A percentile compares a stretch with the other conserved stretches of the same genome.
Conservation (phyloP, 2,888 invertebrate genomes). For the Erpobdella octoculata region DNA sequence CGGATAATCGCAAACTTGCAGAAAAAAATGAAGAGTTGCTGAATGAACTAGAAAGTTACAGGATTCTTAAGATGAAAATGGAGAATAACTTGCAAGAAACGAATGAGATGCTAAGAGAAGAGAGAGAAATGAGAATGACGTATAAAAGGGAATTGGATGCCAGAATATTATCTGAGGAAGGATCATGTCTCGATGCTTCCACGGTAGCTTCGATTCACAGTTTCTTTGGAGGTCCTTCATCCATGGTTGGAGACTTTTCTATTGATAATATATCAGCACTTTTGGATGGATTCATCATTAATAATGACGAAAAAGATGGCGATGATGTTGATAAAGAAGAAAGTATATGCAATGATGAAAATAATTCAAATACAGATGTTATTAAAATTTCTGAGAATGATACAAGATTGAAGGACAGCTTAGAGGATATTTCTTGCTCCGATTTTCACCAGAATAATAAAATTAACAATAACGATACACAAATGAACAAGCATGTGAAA, state of each 20-base stretch:
- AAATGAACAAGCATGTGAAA: background rate
- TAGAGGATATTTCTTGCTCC: background rate
- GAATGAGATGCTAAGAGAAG: conserved; percentile 13
- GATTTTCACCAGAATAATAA: background rate
- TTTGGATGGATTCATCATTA: conserved; percentile 2
- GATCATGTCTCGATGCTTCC: background rate
- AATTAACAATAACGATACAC: background rate
- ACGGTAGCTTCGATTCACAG: background rate
- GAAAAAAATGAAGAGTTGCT: background rate
- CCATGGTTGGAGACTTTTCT: conserved; percentile 2
- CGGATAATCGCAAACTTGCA: background rate
- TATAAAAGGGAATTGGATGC: conserved; percentile 2
- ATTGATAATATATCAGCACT: conserved; percentile 16
- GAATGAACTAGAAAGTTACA: background rate
- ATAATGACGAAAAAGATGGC: conserved; percentile 4
- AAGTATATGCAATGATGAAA: background rate
- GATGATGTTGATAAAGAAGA: conserved; percentile 11
- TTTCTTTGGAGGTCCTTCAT: background rate
- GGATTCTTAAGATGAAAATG: background rate
- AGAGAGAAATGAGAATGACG: background rate
- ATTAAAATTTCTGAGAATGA: background rate
- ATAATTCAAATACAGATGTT: background rate
- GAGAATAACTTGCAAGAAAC: background rate
- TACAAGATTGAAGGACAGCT: background rate
- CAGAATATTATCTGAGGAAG: background rate